Base-by-base conservation (phyloP, 2,113 vertebrate species). In the Myiozetetes cayanensis region DNA sequence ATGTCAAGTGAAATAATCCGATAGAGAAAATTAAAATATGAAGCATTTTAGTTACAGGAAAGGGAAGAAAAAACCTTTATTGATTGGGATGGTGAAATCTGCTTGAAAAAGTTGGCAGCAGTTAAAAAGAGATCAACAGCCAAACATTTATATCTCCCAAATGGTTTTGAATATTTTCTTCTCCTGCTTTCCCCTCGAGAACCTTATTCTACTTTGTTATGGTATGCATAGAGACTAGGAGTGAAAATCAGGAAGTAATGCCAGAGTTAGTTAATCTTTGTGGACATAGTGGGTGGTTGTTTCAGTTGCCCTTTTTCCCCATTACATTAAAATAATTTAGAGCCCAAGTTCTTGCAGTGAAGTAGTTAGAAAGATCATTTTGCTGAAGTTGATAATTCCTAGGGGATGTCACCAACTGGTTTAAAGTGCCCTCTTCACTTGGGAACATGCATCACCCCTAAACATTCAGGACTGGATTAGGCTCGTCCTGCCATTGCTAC, bases 21-120 rank as follows among this genome's bases (percentile, higher is more conserved):
- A 85, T 76, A 95, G 91, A 89, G 73, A 90, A 91, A 96, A 96
- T 96, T 94, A 93, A 92, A 93, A 95, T 88, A 86, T 8, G 58
- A 93, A 91, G 84, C 81, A 62, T 94, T 94, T 96, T 84, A 94
- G 72, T 87, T 96, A 88, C 59, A 93, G 85, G 67, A 94, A 85
- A 71, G 44, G 56, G 25, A 81, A 96, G 61, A 78, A 93, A 44
- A 95, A 80, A 77, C 77, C 63, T 81, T 83, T 93, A 84, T 92
- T 84, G 88, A 93, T 71, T 77, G 65, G 59, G 44, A 81, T 52
- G 72, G 52, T 66, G 14, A 92, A 95, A 84, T 71, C 81, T 80
- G 67, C 79, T 88, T 30, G 22, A 58, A 93, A 80, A 85, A 43
- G 37, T 55, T 93, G 87, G 87, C 93, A 94, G 63, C 37, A 31